phyloP scores from a whole-genome alignment of 2,797 vertebrate genomes.

The Meriones psammophilus region DNA sequence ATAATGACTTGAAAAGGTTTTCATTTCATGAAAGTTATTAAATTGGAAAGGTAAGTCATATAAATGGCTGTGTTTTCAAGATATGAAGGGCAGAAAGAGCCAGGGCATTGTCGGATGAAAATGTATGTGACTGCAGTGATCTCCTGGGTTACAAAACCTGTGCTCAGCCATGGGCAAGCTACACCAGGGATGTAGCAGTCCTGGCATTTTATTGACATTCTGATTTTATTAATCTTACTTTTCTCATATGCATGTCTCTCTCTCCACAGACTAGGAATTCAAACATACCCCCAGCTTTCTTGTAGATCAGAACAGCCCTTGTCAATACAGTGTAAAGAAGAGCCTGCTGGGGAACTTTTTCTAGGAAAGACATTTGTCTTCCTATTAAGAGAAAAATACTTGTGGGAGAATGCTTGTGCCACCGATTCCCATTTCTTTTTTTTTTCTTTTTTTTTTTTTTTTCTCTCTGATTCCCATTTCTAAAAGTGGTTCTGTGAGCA shows the following conservation, averaged over 20 bases:
- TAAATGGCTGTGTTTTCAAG: constrained; percentile 52
- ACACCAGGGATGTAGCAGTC: not conserved
- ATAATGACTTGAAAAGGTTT: constrained; percentile 59
- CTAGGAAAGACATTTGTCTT: constrained; percentile 5
- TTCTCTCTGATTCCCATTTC: not conserved
- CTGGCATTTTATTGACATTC: not conserved
- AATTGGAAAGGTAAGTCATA: constrained; percentile 50
- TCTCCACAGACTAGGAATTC: constrained; percentile 7
- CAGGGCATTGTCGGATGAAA: not conserved
- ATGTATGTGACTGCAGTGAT: not conserved
- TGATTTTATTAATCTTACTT: not conserved
- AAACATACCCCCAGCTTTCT: not conserved
- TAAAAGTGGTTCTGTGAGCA: not conserved
- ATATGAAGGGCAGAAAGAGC: not conserved
- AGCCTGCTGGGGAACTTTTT: not conserved
- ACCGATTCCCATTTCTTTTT: not conserved
- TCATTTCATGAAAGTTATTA: constrained; percentile 72
- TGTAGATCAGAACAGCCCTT: not conserved
- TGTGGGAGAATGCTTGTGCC: not conserved
- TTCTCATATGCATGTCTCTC: not conserved
- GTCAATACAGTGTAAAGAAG: constrained; percentile 45
- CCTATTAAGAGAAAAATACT: not conserved
- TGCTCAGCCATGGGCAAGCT: not conserved
- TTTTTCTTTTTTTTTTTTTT: too few relatives aligned
- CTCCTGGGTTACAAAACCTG: not conserved